Evolutionary conservation across 2,797 vertebrate species (phyloP).

Genomic region (Protonibea diacanthus): DNA sequence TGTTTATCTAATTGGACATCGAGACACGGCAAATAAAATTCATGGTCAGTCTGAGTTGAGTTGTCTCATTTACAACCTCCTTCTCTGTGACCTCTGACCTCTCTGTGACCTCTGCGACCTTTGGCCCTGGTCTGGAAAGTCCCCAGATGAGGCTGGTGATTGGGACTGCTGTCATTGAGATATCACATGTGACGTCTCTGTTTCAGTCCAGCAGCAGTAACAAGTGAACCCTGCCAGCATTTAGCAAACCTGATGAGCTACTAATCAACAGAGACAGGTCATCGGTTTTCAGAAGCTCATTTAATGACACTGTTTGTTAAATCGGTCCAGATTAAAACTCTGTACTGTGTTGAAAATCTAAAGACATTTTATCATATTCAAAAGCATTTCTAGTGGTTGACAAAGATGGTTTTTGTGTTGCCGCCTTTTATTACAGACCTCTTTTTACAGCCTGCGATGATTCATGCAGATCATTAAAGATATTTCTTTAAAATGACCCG

Average conservation of each 20-base stretch:
- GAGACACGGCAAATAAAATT: constrained; percentile 88
- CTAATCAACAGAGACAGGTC: constrained; percentile 6
- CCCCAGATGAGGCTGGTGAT: constrained; percentile 61
- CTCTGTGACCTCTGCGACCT: constrained; percentile 58
- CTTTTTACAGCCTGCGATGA: constrained; percentile 55
- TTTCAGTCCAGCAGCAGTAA: constrained; percentile 48
- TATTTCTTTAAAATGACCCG: constrained; percentile 47
- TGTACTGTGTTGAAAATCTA: not conserved
- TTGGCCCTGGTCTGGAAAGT: constrained; percentile 21
- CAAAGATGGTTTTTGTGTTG: constrained; percentile 19
- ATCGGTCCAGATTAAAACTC: not conserved
- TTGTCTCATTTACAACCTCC: constrained; percentile 77
- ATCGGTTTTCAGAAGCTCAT: not conserved
- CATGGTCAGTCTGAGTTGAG: constrained; percentile 80
- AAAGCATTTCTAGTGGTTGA: not conserved
- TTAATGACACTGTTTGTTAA: not conserved
- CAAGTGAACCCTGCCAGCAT: constrained; percentile 37
- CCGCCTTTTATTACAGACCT: constrained; percentile 48
- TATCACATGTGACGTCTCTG: constrained; percentile 66
- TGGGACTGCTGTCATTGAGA: constrained; percentile 57
- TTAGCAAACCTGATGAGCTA: constrained; percentile 31
- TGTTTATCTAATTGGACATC: constrained; percentile 91
- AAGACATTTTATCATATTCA: not conserved
- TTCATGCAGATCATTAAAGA: constrained; percentile 48
- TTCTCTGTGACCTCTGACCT: constrained; percentile 75